A percentile compares a stretch with the other conserved stretches of the same genome.
Conservation (phyloP, 2,113 vertebrate genomes). For the Butorides virescens region DNA sequence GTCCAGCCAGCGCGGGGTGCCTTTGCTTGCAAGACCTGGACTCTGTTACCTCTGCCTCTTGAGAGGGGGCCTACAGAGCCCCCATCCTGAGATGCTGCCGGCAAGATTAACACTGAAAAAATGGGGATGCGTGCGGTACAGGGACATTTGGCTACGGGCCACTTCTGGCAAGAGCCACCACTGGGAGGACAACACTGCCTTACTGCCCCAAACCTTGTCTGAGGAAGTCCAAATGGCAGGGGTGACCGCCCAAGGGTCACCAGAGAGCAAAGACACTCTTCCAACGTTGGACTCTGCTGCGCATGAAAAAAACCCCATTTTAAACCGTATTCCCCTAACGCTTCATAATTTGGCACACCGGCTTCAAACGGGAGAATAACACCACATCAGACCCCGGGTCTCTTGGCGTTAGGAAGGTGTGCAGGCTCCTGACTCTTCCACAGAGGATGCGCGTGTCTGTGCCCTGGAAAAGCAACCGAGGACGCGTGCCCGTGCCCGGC, state of each 20-base stretch:
- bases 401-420: neutral
- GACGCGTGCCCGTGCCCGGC: neutral
- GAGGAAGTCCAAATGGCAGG: neutral
- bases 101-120: neutral
- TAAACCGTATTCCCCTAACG: neutral
- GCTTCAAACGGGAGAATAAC: neutral
- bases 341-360: neutral
- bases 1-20: neutral
- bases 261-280: neutral
- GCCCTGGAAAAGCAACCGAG: neutral
- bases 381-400: neutral
- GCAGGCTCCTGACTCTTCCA: neutral
- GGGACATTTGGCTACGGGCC: neutral
- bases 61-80: neutral
- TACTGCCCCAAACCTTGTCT: neutral
- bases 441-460: fast-evolving
- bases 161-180: neutral
- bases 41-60: neutral
- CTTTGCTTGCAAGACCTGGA: neutral
- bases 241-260: neutral
- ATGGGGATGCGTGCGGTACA: neutral
- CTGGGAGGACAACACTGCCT: too few species aligned
- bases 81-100: neutral
- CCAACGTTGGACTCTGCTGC: neutral
- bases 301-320: neutral